phyloP scores from a whole-genome alignment of 2,113 vertebrate species.

The Thunnus thynnus region DNA sequence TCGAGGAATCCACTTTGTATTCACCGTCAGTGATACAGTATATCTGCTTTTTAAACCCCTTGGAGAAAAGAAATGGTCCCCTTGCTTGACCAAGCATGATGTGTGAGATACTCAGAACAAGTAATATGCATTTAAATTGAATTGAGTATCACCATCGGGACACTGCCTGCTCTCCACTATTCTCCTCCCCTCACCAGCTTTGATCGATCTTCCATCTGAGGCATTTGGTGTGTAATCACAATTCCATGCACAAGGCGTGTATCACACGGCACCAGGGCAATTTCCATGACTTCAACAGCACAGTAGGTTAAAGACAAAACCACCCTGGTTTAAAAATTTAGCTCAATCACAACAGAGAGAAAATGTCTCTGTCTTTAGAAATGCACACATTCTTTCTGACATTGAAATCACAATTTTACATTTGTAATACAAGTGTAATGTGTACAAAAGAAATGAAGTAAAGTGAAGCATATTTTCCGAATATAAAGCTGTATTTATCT shows the following conservation, averaged over 20 bases:
- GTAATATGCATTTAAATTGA: slow-evolving; percentile 85
- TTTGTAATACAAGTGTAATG: slow-evolving; percentile 42
- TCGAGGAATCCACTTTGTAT: slow-evolving; percentile 69
- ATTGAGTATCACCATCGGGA: slow-evolving; percentile 77
- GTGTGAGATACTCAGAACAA: slow-evolving; percentile 81
- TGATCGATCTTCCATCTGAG: slow-evolving; percentile 83
- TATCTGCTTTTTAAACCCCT: slow-evolving; percentile 77
- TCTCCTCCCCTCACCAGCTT: slow-evolving; percentile 67
- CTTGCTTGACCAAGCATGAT: slow-evolving; percentile 83
- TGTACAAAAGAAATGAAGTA: slow-evolving; percentile 36
- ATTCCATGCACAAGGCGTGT: slow-evolving; percentile 74
- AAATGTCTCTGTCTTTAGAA: slow-evolving; percentile 53
- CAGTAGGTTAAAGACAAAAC: slow-evolving; percentile 73
- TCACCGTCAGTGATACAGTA: slow-evolving; percentile 66
- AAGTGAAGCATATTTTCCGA: slow-evolving; percentile 49
- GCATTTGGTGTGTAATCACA: slow-evolving; percentile 80
- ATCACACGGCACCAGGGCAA: slow-evolving; percentile 67
- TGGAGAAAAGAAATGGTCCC: slow-evolving; percentile 78
- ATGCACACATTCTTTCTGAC: slow-evolving; percentile 38
- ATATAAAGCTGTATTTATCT: slow-evolving; percentile 44
- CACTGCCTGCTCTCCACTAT: slow-evolving; percentile 64
- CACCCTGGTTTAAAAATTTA: slow-evolving; percentile 69
- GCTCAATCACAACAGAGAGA: slow-evolving; percentile 62
- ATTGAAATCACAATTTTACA: slow-evolving; percentile 44
- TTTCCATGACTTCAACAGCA: slow-evolving; percentile 78